Evolutionary conservation across 2,797 vertebrate genomes (phyloP), one percentile per base, ranked within the genome.

Genomic region (Poecile montanus): DNA sequence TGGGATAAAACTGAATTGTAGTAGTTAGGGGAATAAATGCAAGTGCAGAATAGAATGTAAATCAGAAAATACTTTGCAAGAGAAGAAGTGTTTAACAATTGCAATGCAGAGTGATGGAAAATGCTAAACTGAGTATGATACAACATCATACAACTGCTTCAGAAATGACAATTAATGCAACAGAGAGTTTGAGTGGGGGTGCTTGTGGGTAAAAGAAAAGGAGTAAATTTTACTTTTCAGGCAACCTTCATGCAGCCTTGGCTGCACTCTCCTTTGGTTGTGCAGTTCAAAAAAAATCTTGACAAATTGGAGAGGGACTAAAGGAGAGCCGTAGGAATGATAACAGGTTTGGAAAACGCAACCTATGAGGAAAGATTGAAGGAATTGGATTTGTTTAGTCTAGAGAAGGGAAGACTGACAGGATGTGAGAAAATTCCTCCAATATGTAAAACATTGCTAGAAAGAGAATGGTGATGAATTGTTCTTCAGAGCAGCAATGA

Each of bases 301-400:
- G 96, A 95, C 86, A 93, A 93, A 92, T 89, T 92, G 92, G 89
- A 95, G 78, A 75, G 74, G 82, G 78, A 94, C 81, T 87, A 75
- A 93, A 95, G 84, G 93, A 94, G 87, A 96, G 88, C 75, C 65
- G 11, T 87, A 94, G 89, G 95, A 95, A 96, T 92, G 96, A 96
- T 97, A 97, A 96, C 93, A 95, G 86, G 74, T 93, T 97, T 96
- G 95, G 95, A 97, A 96, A 95, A 97, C 0, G 7, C 85, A 94
- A 72, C 92, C 91, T 80, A 79, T 89, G 92, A 94, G 92, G 85
- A 87, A 96, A 97, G 96, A 95, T 95, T 97, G 95, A 96, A 95
- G 84, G 94, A 96, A 95, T 27, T 91, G 92, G 61, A 96, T 94
- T 97, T 97, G 96, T 97, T 97, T 97, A 96, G 96, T 97, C 96